A percentile compares a stretch with the other conserved stretches of the same genome.
These are phyloP conservation scores for Bombus vancouverensis DNA, from an alignment of 1,140 invertebrate species.

Conservation along the genomic window DNA sequence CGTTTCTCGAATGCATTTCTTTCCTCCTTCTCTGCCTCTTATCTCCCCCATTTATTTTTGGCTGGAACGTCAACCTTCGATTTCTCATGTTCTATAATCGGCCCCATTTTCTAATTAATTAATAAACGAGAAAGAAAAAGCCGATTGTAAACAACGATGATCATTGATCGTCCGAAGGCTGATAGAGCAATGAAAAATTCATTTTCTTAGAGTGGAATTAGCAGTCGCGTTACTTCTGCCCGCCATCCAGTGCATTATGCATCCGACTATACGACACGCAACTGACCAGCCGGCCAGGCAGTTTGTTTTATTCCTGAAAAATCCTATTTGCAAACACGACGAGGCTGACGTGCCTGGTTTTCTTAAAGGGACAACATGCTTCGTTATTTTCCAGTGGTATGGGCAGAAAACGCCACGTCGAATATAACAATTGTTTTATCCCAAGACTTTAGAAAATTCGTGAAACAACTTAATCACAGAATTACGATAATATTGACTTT, in stretches of 20 bases:
- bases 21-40: neutral
- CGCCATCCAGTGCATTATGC: neutral
- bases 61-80: neutral
- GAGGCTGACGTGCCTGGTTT: constrained; percentile 16
- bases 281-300: neutral
- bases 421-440: no score
- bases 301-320: neutral
- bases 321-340: constrained; percentile 30
- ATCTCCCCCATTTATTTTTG: no score
- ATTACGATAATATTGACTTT: no score
- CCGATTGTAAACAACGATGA: neutral
- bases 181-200: constrained; percentile 14
- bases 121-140: neutral
- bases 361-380: constrained; percentile 19
- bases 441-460: no score
- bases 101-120: constrained; percentile 1
- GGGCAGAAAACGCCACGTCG: accelerated
- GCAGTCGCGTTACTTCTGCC: neutral
- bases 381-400: no score
- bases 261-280: constrained; percentile 2
- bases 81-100: neutral
- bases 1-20: neutral
- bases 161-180: neutral
- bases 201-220: constrained; percentile 19
- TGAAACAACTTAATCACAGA: no score